Base-by-base conservation (phyloP, 2,797 vertebrate species). In the Arctocebus calabarensis region DNA sequence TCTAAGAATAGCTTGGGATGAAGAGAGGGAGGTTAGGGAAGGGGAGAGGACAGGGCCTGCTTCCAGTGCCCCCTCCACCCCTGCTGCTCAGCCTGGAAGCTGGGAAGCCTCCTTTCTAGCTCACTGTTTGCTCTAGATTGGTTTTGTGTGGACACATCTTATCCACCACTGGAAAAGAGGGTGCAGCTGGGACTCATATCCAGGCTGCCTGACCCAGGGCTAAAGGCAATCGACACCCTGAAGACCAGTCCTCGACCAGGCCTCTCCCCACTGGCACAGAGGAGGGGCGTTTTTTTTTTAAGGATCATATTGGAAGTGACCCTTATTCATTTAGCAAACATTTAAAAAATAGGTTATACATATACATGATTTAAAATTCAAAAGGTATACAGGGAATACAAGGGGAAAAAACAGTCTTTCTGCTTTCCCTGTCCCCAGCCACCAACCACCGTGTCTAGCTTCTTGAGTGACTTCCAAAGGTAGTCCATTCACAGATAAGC, bases 1-100 rank as follows among this genome's bases (percentile, higher is more conserved):
- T 91, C 96, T 95, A 97, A 98, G 94, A 97, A 97, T 98, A 97
- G 94, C 91, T 37, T 83, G 84, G 62, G 43, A 62, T 92, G 64
- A 87, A 95, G 89, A 90, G 75, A n/a, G 74, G 85, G 91, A 96
- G 91, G 83, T 89, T 55, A 48, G 66, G 70, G 88, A 84, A 88
- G 85, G 88, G 82, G 90, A 90, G 48, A 93, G 82, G 34, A 52
- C 77, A 74, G 95, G 70, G n/a, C 37, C 62, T 91, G 37, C 90
- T 79, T 62, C 78, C 45, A 88, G 22, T 0, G 0, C 61, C 74
- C 29, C 16, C 19, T 43, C 79, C 2, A 9, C 43, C 19, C n/a
- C 74, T 70, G 32, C 34, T 81, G 45, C 61, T 66, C 86, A 90
- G 32, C 57, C 34, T 92, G 32, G 90, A 93, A 79, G 73, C 85